Evolutionary conservation across 2,888 invertebrate species (phyloP), one percentile per base, ranked within the genome.

Genomic region (Prenolepis imparis): DNA sequence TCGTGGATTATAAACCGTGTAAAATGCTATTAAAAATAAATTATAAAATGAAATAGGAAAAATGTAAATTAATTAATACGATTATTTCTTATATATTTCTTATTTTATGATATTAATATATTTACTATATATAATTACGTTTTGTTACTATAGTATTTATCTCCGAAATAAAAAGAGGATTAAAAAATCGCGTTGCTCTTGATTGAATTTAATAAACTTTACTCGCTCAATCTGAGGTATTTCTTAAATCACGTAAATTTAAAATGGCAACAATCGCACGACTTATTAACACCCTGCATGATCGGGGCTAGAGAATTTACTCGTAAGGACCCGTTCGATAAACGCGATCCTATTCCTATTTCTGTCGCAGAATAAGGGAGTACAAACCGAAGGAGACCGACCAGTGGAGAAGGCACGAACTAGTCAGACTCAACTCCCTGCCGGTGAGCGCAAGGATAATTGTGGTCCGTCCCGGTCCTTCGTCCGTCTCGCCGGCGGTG

Each of bases 391-490:
- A 57, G 28, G 78, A 78, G 88, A 70, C 68, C 36, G 87, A 88
- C 36, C 85, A 83, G 61, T 41, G 84, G 83, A 88, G 83, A 55
- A 83, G 87, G 68, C 87, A 86, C n/a, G 92, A 92, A 84, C 88
- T 88, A 82, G 87, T 87, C 64, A 91, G 92, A 77, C 88, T 93
- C 66, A 90, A 90, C 81, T 82, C 91, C 24, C 83, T 93, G 67
- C 93, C 93, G 55, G 92, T 94, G 28, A 91, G 84, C 68, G 93
- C 94, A 28, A 91, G 87, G 81, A 93, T 94, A 91, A 89, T 52
- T 52, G 52, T 93, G 86, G 41, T 93, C 67, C 89, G 67, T 32
- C 78, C 90, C 63, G 21, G 21, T n/a, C 61, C 83, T 72, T 32
- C 72, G 28, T 8, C 57, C 67, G 11, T 57, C 15, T 36, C 84